phyloP scores from a whole-genome alignment of 2,113 vertebrate species.

The Pollimyrus isidori region DNA sequence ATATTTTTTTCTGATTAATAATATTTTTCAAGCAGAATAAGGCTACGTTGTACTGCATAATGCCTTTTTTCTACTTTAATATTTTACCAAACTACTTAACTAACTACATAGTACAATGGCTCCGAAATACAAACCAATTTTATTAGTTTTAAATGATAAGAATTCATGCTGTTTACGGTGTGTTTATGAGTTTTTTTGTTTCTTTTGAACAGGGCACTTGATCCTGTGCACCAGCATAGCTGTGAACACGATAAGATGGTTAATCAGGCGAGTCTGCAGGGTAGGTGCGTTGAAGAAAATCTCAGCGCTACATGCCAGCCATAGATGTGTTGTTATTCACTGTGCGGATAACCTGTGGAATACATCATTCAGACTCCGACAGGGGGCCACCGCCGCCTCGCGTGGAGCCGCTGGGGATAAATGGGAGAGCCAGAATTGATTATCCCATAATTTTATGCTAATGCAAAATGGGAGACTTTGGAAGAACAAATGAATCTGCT shows the following conservation, averaged over 20 bases:
- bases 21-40: not conserved
- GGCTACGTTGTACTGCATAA: not conserved
- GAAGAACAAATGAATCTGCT: slow-evolving; percentile 27
- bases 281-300: not conserved
- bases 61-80: not conserved
- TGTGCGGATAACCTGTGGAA: not conserved
- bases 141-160: not conserved
- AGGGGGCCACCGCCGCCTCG: slow-evolving; percentile 1
- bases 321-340: not conserved
- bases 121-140: not conserved
- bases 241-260: not conserved
- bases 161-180: not conserved
- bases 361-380: slow-evolving; percentile 1
- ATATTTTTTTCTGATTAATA: not conserved
- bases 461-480: slow-evolving; percentile 24
- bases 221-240: not conserved
- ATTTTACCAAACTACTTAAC: not conserved
- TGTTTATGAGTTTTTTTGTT: not conserved
- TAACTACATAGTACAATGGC: not conserved
- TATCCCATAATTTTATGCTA: slow-evolving; percentile 30
- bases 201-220: not conserved
- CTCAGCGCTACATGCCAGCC: not conserved
- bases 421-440: slow-evolving; percentile 26
- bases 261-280: not conserved
- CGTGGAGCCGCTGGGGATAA: not conserved